Percentiles rank a stretch among this genome's conserved stretches.
Evolutionary conservation across 2,113 vertebrate species (phyloP).

Genomic region (Xiphophorus couchianus): DNA sequence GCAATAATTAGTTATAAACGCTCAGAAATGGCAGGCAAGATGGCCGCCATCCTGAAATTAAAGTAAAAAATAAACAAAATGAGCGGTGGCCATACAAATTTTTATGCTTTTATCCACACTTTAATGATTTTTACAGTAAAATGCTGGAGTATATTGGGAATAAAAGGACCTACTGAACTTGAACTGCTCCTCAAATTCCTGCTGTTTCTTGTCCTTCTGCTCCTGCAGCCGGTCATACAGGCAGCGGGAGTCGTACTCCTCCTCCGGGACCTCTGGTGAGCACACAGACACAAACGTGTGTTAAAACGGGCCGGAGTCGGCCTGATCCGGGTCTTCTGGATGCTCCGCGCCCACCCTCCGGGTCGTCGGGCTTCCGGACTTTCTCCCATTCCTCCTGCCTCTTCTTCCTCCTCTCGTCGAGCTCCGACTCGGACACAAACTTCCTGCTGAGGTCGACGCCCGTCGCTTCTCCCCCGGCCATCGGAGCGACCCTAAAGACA

Average conservation of each 20-base stretch:
- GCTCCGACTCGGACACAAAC: constrained; percentile 92
- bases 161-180: constrained; percentile 92
- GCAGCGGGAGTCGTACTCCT: constrained; percentile 90
- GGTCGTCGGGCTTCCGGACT: constrained; percentile 95
- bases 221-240: constrained; percentile 94
- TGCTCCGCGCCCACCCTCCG: constrained; percentile 82
- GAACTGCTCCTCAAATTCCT: constrained; percentile 97
- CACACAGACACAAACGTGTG: constrained; percentile 27
- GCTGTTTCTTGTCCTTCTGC: constrained; percentile 97
- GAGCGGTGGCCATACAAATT: no score
- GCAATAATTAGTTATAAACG: no score
- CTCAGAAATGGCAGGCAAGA: no score
- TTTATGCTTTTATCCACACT: no score
- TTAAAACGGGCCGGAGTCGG: no score
- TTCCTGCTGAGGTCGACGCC: constrained; percentile 90
- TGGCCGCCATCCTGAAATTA: no score
- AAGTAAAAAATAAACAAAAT: no score
- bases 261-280: constrained; percentile 90
- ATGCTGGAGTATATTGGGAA: background rate
- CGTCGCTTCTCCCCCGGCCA: constrained; percentile 80
- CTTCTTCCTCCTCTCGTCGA: constrained; percentile 92
- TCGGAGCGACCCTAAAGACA: constrained; percentile 66
- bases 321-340: background rate
- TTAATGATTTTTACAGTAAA: no score
- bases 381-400: constrained; percentile 99